Base-by-base conservation (phyloP, 2,888 invertebrate genomes). In the Sceliomorpha sp. region DNA sequence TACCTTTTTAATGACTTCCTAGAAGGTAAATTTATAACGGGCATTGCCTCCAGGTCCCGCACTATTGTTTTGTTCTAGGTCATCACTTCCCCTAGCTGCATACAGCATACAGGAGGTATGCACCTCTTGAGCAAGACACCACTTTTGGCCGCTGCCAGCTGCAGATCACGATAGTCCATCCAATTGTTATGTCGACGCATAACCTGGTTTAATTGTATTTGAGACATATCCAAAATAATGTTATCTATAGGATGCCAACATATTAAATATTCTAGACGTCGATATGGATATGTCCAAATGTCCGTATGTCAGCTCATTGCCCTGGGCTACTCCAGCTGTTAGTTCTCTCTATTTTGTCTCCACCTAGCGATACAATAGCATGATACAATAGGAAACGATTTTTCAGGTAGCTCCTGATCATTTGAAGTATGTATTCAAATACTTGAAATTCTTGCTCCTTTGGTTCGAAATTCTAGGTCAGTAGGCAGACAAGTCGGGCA, bases 11-110 rank as follows among this genome's bases (percentile, higher is more conserved):
- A 76, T 53, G 24, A 78, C 76, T 3, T 37, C 44, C 9, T 56
- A 48, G 27, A 71, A 76, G 17, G 47, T 68, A 5, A 73, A 17
- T 26, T 40, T 34, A 1, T 45, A 40, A 74, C 77, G 0, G 77
- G 24, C 8, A 7, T 42, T 13, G 74, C 55, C 0, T 76, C 79
- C 0, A 79, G 55, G 31, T 78, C 76, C 45, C 72, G 73, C 0
- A 75, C 44, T 2, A 20, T 40, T 13, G 6, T 1, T 27, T n/a
- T n/a, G n/a, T n/a, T n/a, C n/a, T n/a, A n/a, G n/a, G n/a, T n/a
- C n/a, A n/a, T n/a, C n/a, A n/a, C n/a, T n/a, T n/a, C n/a, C n/a
- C n/a, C n/a, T n/a, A n/a, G n/a, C n/a, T n/a, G n/a, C n/a, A n/a
- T n/a, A n/a, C n/a, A n/a, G n/a, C n/a, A n/a, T n/a, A n/a, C n/a